Base-by-base conservation (phyloP, 2,797 vertebrate species). In the Channallabes apus region DNA sequence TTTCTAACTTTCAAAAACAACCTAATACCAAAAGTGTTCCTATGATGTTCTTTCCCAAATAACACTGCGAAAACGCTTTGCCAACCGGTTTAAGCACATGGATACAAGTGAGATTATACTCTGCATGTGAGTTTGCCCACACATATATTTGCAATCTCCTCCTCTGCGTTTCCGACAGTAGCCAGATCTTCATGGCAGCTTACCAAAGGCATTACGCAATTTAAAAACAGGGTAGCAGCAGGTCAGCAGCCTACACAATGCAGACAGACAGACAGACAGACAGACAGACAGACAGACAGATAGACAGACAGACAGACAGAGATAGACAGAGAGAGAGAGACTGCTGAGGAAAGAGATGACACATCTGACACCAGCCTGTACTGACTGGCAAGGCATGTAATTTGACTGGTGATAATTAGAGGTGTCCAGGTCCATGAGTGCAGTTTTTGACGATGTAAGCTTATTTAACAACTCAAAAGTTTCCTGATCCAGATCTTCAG, bases 191-290 rank as follows among this genome's bases (percentile, higher is more conserved):
- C 58, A 82, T 84, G 82, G 32, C 81, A n/a, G 81, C 41, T 83
- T 86, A 67, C 65, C 75, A 83, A 68, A 86, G 58, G 41, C 75
- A 82, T 86, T 86, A 83, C 3, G 75, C 69, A 84, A 80, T 8
- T 56, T 84, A 64, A 84, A 86, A 86, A 84, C 76, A 67, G 29
- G 46, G 24, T 59, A 65, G 51, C 59, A 80, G 75, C 68, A 84
- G 76, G 61, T 86, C 85, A 83, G 68, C 82, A 83, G 85, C 81
- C 85, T 58, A 83, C 85, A 86, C 67, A 64, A 11, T 8, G 20
- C n/a, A 85, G 65, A 61, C n/a, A 80, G 54, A 80, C 15, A 69
- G 65, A 69, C 32, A 79, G 54, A 51, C 7, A 69, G 75, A 78
- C 1, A 84, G 46, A 78, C 0, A 84, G 46, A 67, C 0, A 77